Evolutionary conservation across 2,888 invertebrate species (phyloP).

Genomic region (Minunthozetes semirufus): DNA sequence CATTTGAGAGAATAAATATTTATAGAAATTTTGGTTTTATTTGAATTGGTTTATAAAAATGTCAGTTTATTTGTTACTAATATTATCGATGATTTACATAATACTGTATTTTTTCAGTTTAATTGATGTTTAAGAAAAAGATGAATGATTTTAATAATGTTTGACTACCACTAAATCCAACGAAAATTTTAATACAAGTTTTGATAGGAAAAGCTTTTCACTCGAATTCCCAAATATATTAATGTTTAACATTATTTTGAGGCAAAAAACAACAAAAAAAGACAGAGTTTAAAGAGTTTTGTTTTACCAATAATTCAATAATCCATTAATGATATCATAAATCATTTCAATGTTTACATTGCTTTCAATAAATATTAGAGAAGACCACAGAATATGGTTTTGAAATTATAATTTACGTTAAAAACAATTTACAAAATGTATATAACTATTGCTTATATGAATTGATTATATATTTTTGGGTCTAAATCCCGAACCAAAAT

Average conservation of each 20-base stretch:
- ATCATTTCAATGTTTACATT: neutral
- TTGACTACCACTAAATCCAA: no score
- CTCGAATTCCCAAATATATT: no score
- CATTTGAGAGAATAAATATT: no score
- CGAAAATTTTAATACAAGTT: no score
- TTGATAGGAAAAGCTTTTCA: no score
- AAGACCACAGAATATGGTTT: neutral
- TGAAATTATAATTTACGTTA: neutral
- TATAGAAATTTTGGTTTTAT: no score
- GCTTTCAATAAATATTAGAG: neutral
- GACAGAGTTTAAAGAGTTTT: neutral
- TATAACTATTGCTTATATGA: neutral
- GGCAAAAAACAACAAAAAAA: neutral
- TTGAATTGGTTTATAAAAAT: no score
- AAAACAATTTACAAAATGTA: neutral
- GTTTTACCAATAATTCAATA: conserved; percentile 2
- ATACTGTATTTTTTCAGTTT: no score
- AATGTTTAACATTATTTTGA: neutral
- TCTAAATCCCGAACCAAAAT: neutral
- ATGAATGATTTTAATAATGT: no score
- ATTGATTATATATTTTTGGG: neutral
- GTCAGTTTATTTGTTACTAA: no score
- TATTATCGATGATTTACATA: no score
- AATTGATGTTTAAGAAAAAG: no score
- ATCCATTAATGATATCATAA: conserved; percentile 7